Percentiles rank a stretch among this genome's conserved stretches.
phyloP scores from a whole-genome alignment of 2,888 invertebrate genomes.

The Cosmia trapezina region DNA sequence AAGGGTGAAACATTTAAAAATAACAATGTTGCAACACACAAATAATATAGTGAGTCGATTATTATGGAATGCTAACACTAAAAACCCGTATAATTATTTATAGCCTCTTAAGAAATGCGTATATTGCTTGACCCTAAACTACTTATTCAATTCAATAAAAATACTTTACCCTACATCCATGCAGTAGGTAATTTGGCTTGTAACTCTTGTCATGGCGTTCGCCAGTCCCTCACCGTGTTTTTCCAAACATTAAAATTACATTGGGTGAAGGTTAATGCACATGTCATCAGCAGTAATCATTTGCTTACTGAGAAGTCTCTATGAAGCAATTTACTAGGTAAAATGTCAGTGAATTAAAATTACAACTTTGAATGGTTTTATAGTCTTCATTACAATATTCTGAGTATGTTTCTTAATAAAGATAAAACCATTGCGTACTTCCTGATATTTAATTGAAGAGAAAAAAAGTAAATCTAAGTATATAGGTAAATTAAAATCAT shows the following conservation, averaged over 20 bases:
- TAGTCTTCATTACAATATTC: neutral
- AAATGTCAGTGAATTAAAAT: slow-evolving; percentile 3
- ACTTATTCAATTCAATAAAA: neutral
- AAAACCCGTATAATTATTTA: no score
- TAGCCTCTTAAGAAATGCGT: no score
- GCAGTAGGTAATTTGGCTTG: neutral
- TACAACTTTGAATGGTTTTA: neutral
- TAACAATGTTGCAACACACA: no score
- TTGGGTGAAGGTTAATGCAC: slow-evolving; percentile 41
- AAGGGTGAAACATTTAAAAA: no score
- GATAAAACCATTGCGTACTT: neutral
- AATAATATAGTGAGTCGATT: no score
- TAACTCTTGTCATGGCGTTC: neutral
- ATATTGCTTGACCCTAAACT: neutral
- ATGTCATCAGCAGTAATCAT: slow-evolving; percentile 25
- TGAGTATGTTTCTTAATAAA: neutral
- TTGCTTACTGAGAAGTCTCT: slow-evolving; percentile 14
- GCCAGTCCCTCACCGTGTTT: slow-evolving; percentile 29
- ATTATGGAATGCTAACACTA: no score
- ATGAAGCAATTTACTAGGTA: slow-evolving; percentile 24
- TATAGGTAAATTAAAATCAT: no score
- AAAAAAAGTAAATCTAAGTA: neutral
- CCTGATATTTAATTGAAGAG: neutral
- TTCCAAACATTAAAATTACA: slow-evolving; percentile 39
- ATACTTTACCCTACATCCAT: neutral